A percentile compares a stretch with the other conserved stretches of the same genome.
Evolutionary conservation across 1,140 invertebrate genomes (phyloP).

Genomic region (Dendroctonus ponderosae): DNA sequence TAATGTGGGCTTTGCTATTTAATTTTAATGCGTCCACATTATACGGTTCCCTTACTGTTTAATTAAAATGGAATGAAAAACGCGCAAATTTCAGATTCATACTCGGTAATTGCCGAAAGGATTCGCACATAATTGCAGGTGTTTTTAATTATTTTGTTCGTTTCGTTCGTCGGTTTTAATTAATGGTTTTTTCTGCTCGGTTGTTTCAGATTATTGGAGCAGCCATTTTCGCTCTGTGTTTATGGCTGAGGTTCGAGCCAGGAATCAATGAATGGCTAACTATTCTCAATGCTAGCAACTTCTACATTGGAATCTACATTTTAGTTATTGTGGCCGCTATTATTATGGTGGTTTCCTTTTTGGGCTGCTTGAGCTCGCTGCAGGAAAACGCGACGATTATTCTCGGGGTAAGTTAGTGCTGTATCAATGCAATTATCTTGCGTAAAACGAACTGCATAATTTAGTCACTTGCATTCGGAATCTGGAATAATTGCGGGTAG

Average conservation of each 20-base stretch:
- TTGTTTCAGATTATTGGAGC: constrained; percentile 69
- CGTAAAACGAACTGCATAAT: no score
- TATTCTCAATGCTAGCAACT: constrained; percentile 68
- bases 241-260: constrained; percentile 78
- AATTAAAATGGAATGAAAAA: no score
- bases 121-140: no score
- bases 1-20: no score
- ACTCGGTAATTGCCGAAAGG: no score
- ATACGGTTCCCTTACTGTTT: no score
- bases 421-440: no score
- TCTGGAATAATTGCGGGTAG: no score
- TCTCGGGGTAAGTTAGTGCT: constrained; percentile 58
- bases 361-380: constrained; percentile 71
- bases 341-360: constrained; percentile 70
- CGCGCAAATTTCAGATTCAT: no score
- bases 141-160: constrained; percentile 1
- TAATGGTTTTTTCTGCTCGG: constrained; percentile 32
- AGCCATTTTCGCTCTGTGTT: constrained; percentile 70
- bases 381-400: constrained; percentile 65
- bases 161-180: not conserved
- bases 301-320: constrained; percentile 80
- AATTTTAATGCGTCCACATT: no score
- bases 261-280: constrained; percentile 77
- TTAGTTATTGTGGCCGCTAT: constrained; percentile 68
- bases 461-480: no score